Percentiles rank a stretch among this genome's conserved stretches.
phyloP scores from a whole-genome alignment of 2,797 vertebrate genomes.

The Neoniphon sammara region DNA sequence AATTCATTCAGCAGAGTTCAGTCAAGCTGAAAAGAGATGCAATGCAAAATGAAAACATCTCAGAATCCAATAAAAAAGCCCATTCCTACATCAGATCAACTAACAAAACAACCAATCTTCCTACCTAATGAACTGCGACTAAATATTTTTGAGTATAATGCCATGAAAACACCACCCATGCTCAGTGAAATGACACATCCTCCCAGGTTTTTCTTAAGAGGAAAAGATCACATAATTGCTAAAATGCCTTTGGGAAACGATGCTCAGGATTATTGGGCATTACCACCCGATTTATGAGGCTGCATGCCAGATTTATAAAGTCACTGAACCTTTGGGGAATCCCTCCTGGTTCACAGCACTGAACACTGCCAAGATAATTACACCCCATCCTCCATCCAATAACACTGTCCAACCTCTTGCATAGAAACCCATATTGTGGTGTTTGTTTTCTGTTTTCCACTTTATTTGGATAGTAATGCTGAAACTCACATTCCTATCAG shows the following conservation, averaged over 20 bases:
- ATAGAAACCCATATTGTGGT: neutral
- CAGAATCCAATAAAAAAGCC: too few species aligned
- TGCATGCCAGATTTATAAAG: conserved; percentile 56
- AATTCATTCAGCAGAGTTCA: too few species aligned
- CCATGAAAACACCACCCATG: neutral
- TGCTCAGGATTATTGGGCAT: neutral
- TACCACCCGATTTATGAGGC: conserved; percentile 1
- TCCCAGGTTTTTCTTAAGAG: neutral
- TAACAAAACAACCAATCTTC: too few species aligned
- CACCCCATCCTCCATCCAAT: conserved; percentile 14
- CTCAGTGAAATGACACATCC: neutral
- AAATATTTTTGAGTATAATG: too few species aligned
- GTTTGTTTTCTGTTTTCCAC: too few species aligned
- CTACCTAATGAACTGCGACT: too few species aligned
- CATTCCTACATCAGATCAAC: too few species aligned
- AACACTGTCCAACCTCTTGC: conserved; percentile 16
- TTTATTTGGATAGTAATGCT: too few species aligned
- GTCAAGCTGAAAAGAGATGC: too few species aligned
- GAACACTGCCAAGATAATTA: conserved; percentile 27
- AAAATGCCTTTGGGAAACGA: neutral
- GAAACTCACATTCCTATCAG: too few species aligned
- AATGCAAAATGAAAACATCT: too few species aligned
- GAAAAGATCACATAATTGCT: neutral
- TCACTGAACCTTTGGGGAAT: conserved; percentile 44
- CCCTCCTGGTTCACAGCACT: conserved; percentile 1